Base-by-base conservation (phyloP, 1,140 invertebrate genomes). In the Drosophila nikananu region DNA sequence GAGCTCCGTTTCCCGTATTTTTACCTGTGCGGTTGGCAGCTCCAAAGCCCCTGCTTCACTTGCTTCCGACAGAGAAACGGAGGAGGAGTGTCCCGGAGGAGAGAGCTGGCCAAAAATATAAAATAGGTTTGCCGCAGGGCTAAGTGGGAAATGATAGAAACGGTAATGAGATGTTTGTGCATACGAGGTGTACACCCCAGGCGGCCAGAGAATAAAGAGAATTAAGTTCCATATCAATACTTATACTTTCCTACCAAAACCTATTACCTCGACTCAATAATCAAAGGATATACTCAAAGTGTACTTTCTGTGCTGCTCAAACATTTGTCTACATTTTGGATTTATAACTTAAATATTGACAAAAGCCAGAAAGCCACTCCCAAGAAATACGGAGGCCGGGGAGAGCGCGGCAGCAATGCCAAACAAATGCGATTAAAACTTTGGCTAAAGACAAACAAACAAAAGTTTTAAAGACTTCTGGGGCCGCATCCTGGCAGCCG, bases 1-100 rank as follows among this genome's bases (percentile, higher is more conserved):
- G 54, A 23, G 58, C 19, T 27, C 25, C 42, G 37, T 37, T 49
- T 42, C 21, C 35, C 64, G 67, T 73, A 81, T 73, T 68, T 79
- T 64, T 67, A 81, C 68, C 64, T 66, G 74, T 81, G 82, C 82
- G 82, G 82, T 86, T 84, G 82, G 86, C 82, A 84, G 80, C 77
- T 80, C 60, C 57, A 54, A 61, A 51, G 71, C 60, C 15, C 9
- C 62, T 72, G 71, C 80, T 77, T 72, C 65, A 75, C 71, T 77
- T 73, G 67, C 63, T 60, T 66, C 64, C 48, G 35, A 66, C 72
- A 51, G 15, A 39, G 10, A 19, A 59, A 3, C 1, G 12, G 19
- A 9, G 23, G 15, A 23, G 13, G n/a, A 59, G 63, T 42, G 55
- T 15, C 32, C 27, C 25, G 37, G 25, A 12, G 15, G 15, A 15